phyloP scores from a whole-genome alignment of 2,113 vertebrate genomes.

The Cephalopterus ornatus region DNA sequence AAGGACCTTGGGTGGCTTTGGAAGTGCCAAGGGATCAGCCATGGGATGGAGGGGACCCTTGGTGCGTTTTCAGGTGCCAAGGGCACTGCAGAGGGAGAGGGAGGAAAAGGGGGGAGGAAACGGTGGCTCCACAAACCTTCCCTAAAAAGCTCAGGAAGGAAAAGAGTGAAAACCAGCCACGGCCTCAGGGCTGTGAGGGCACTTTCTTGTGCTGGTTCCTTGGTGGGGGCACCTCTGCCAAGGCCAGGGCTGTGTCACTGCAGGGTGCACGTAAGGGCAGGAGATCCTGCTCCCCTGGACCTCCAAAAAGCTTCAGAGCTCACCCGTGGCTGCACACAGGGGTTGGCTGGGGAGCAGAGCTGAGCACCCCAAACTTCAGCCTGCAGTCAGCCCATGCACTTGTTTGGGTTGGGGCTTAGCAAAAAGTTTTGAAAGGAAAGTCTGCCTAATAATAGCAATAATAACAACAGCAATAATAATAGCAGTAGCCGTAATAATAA shows the following conservation, averaged over 20 bases:
- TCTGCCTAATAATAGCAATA: not conserved
- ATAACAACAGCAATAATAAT: not conserved
- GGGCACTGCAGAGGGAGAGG: not conserved
- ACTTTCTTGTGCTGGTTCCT: not conserved
- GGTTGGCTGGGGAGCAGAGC: not conserved
- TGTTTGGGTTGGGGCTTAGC: not conserved
- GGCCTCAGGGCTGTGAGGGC: not conserved
- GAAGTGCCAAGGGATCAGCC: not conserved
- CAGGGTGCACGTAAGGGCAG: not conserved
- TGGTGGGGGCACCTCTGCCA: not conserved
- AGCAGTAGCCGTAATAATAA: not conserved
- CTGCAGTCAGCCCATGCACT: not conserved
- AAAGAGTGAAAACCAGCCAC: not conserved
- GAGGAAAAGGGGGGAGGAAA: not conserved
- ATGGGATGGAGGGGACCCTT: not conserved
- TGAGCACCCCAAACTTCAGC: not conserved
- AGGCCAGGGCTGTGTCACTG: not conserved
- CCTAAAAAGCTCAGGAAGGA: not conserved
- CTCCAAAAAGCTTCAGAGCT: not conserved
- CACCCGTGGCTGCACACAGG: not conserved
- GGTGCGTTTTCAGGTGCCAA: not conserved
- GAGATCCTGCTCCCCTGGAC: not conserved
- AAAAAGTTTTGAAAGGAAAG: not conserved
- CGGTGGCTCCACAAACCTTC: not conserved
- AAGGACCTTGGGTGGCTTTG: not conserved